Base-by-base conservation (phyloP, 2,888 invertebrate species). In the Zaprionus bogoriensis region DNA sequence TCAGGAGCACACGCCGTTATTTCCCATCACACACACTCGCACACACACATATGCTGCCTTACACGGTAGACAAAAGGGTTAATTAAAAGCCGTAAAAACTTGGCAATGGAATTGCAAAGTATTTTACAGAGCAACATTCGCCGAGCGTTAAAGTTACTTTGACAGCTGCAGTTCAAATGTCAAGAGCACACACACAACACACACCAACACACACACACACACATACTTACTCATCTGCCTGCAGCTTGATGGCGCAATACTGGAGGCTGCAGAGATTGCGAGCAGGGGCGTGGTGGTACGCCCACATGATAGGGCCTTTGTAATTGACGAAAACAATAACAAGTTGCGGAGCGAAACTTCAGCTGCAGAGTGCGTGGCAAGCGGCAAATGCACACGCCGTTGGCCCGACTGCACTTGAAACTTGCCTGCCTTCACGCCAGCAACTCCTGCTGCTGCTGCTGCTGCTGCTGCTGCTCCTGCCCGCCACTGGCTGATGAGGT, bases 321-420 rank as follows among this genome's bases (percentile, higher is more conserved):
- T 71, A 84, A 78, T 76, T 77, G 80, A 79, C 59, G 72, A 79
- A 85, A 87, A 87, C 85, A 87, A 84, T 79, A 87, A 81, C 80
- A 81, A 74, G 63, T 77, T 66, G 57, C 67, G 70, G 77, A 83
- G 77, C 70, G 87, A 75, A 74, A 80, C 76, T 78, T 58, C 62
- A 71, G 60, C 68, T 52, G 60, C 27, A 63, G 57, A 51, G 66
- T 44, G 69, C 55, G 17, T 45, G 51, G 30, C 41, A 47, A 47
- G 50, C 17, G 39, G 23, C 53, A 53, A 27, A 17, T 25, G 45
- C 36, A 30, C 17, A 45, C 23, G 12, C 25, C 36, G 19, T n/a
- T n/a, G n/a, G n/a, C 23, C 12, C 14, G 17, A 4, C 19, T 36
- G 38, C 25, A 22, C 12, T 74, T 60, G 59, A 77, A 77, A 77